Evolutionary conservation across 2,888 invertebrate species (phyloP).

Genomic region (Diplazon laetatorius): DNA sequence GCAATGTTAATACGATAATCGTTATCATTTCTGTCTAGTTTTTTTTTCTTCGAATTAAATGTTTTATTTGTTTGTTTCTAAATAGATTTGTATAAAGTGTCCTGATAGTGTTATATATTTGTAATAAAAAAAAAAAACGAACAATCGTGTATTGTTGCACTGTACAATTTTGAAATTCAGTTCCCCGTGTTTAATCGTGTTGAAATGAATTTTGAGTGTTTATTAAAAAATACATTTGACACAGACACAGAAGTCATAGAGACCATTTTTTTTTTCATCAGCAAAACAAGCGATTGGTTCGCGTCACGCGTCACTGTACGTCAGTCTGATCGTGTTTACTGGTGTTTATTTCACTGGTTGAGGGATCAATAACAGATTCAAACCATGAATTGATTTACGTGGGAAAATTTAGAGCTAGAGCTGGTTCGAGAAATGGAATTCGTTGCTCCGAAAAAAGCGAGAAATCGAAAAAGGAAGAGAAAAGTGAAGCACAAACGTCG

Average conservation of each 20-base stretch:
- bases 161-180: constrained; percentile 17
- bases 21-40: constrained; percentile 68
- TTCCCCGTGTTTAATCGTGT: no score
- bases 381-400: constrained; percentile 38
- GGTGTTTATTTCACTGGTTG: no score
- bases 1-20: constrained; percentile 59
- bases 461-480: constrained; percentile 71
- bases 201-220: no score
- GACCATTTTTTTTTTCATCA: no score
- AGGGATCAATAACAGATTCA: not conserved
- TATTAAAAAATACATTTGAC: no score
- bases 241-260: no score
- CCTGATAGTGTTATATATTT: constrained; percentile 76
- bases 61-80: no score
- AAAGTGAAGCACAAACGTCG: constrained; percentile 70
- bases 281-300: no score
- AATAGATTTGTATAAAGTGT: constrained; percentile 77
- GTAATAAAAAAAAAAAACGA: constrained; percentile 72
- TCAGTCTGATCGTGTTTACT: constrained; percentile 6
- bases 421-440: constrained; percentile 73
- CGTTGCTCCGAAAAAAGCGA: constrained; percentile 67
- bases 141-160: no score
- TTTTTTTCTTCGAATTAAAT: no score
- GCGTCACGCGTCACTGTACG: not conserved
- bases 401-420: no score